Conservation (phyloP, 2,797 vertebrate species). For the Brotula barbata region DNA sequence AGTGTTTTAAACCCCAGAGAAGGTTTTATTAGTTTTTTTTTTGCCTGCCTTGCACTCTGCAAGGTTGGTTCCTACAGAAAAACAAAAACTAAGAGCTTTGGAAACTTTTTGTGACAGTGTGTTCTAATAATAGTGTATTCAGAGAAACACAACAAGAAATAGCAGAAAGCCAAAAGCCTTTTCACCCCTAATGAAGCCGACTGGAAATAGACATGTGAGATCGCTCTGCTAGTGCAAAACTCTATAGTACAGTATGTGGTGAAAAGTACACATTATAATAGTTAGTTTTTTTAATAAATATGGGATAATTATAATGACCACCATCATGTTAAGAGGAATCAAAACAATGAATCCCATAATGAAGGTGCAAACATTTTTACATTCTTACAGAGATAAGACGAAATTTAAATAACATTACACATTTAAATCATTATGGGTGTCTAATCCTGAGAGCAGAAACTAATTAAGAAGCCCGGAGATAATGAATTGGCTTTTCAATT, state of each 20-base stretch:
- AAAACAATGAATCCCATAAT: no score
- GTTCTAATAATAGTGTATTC: neutral
- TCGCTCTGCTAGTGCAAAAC: neutral
- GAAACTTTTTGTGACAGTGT: slow-evolving; percentile 14
- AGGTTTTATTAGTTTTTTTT: slow-evolving; percentile 56
- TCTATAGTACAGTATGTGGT: neutral
- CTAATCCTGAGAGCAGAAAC: no score
- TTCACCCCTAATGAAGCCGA: neutral
- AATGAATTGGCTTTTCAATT: no score
- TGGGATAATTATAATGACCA: no score
- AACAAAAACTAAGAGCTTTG: slow-evolving; percentile 16
- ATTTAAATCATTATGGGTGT: no score
- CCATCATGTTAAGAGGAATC: no score
- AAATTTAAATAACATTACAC: no score
- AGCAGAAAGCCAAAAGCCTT: neutral
- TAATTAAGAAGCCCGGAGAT: no score
- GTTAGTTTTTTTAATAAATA: no score
- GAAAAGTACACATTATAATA: no score
- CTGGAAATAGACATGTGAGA: neutral
- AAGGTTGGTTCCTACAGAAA: slow-evolving; percentile 26
- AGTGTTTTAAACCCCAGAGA: slow-evolving; percentile 54
- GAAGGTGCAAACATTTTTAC: no score
- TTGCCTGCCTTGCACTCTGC: slow-evolving; percentile 46
- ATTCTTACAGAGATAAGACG: no score
- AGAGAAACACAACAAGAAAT: slow-evolving; percentile 2